phyloP scores from a whole-genome alignment of 2,888 invertebrate species.

The Napeogenes sylphis region DNA sequence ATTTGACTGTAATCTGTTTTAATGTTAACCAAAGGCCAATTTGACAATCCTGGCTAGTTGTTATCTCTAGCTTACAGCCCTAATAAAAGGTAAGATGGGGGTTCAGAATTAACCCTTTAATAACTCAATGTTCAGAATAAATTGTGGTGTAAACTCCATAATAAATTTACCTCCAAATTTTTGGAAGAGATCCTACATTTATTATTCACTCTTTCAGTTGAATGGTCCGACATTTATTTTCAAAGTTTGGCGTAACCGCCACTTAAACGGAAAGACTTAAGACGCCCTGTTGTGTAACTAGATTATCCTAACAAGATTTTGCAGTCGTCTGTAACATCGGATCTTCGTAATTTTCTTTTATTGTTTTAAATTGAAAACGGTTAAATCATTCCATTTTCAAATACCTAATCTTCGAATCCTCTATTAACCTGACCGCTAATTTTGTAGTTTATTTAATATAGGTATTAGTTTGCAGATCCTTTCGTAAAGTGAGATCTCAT shows the following conservation, averaged over 20 bases:
- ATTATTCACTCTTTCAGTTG: constrained; percentile 59
- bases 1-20: neutral
- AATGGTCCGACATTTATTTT: constrained; percentile 63
- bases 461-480: constrained; percentile 25
- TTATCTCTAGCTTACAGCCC: constrained; percentile 18
- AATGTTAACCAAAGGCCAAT: constrained; percentile 15
- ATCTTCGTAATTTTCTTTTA: constrained; percentile 26
- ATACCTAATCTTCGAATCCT: constrained; percentile 5
- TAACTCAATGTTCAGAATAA: constrained; percentile 9
- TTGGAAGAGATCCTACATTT: constrained; percentile 56
- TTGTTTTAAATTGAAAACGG: constrained; percentile 22
- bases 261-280: constrained; percentile 50
- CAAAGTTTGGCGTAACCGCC: constrained; percentile 60
- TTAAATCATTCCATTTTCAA: constrained; percentile 17
- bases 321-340: constrained; percentile 33
- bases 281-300: constrained; percentile 49
- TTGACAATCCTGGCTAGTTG: constrained; percentile 14
- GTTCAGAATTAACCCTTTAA: constrained; percentile 13
- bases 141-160: constrained; percentile 5
- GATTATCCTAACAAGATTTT: constrained; percentile 43
- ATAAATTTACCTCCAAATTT: constrained; percentile 20
- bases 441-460: constrained; percentile 22
- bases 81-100: constrained; percentile 17
- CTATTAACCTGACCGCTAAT: constrained; percentile 8
- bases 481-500: constrained; percentile 24